Conservation (phyloP, 2,888 invertebrate species). For the Aphelenchoides bicaudatus region DNA sequence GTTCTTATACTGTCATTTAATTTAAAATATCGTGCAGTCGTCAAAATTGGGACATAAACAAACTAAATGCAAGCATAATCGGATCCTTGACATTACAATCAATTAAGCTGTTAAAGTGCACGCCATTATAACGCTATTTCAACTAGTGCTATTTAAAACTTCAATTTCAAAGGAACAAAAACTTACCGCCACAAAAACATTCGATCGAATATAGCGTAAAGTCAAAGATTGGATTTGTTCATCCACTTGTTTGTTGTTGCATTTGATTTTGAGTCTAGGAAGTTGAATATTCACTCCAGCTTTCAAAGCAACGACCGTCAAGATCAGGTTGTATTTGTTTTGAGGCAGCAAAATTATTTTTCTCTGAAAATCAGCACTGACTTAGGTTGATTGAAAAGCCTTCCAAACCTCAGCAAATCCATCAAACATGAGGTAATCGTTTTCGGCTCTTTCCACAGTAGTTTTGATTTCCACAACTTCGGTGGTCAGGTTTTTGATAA, state of each 20-base stretch:
- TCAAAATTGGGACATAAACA: no score
- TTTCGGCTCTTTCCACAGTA: conserved; percentile 12
- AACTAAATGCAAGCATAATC: no score
- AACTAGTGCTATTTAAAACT: no score
- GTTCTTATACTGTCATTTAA: no score
- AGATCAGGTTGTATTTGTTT: conserved; percentile 20
- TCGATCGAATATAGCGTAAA: conserved; percentile 1
- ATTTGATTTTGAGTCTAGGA: conserved; percentile 30
- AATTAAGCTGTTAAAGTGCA: no score
- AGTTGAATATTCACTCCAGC: conserved; percentile 44
- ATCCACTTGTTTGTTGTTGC: background rate
- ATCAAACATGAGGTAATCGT: conserved; percentile 16
- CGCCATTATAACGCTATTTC: no score
- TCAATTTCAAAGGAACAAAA: no score
- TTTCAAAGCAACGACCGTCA: conserved; percentile 42
- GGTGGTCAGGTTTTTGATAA: conserved; percentile 7
- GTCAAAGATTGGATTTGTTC: background rate
- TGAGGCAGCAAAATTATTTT: conserved; percentile 8
- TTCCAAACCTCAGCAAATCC: conserved; percentile 12
- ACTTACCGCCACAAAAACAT: conserved; percentile 10
- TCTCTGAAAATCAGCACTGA: background rate
- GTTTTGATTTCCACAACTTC: conserved; percentile 3
- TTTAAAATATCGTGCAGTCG: no score
- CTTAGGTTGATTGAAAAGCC: background rate
- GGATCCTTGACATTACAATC: no score